These are phyloP conservation scores for Pantala flavescens DNA, from an alignment of 1,140 invertebrate species.

Conservation along the genomic window DNA sequence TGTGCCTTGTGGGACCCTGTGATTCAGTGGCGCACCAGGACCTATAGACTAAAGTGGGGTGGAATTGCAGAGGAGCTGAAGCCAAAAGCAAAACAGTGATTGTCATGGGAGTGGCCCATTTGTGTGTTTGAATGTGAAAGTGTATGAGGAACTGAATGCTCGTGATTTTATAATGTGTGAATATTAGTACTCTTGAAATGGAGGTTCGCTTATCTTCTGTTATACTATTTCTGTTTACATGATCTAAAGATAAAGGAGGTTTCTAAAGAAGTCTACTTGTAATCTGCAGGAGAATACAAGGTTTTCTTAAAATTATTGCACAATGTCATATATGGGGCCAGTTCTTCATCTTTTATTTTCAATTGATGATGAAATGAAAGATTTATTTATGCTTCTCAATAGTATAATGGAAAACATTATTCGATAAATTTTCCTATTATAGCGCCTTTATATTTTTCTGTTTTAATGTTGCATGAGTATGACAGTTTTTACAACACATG, in stretches of 20 bases:
- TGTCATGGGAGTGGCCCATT: background rate
- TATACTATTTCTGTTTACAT: background rate
- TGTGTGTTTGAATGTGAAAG: background rate
- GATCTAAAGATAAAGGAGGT: background rate
- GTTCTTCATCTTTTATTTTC: background rate
- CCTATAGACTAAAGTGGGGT: conserved; percentile 86
- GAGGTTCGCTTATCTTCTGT: background rate
- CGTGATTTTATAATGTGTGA: background rate
- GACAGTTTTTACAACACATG: background rate
- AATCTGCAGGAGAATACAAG: background rate
- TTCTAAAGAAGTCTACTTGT: background rate
- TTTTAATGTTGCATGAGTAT: background rate
- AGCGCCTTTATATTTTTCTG: background rate
- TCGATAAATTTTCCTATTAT: too few relatives aligned
- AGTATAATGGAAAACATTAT: too few relatives aligned
- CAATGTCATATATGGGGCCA: background rate
- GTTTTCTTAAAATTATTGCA: background rate
- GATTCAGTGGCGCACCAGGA: conserved; percentile 83
- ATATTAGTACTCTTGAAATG: background rate
- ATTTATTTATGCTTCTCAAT: background rate
- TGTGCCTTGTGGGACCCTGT: conserved; percentile 69
- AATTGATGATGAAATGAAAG: background rate
- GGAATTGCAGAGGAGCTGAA: conserved; percentile 77
- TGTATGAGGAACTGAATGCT: background rate
- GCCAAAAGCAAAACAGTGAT: conserved; percentile 39